Evolutionary conservation across 2,797 vertebrate species (phyloP).

Genomic region (Emydoidea blandingii): DNA sequence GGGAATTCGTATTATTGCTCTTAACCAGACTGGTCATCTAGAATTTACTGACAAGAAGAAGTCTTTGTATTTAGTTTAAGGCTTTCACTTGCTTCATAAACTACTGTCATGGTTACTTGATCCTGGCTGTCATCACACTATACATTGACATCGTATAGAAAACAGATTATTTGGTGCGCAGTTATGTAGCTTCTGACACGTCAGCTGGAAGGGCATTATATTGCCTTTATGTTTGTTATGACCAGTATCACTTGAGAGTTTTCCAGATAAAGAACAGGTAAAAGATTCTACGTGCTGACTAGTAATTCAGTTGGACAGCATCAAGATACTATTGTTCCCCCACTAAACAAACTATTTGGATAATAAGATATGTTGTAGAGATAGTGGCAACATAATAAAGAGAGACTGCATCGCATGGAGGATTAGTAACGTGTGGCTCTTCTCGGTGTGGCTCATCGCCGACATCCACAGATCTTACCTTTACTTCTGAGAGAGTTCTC

Average conservation of each 20-base stretch:
- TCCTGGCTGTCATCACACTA: neutral
- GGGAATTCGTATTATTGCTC: neutral
- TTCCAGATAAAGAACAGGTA: neutral
- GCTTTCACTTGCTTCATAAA: neutral
- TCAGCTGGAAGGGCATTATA: neutral
- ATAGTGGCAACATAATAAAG: neutral
- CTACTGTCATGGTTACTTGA: neutral
- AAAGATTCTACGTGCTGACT: neutral
- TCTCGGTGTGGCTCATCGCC: neutral
- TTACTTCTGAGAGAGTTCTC: neutral
- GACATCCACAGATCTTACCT: neutral
- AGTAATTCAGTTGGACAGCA: neutral
- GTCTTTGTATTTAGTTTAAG: neutral
- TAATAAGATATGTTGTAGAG: neutral
- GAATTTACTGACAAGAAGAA: neutral
- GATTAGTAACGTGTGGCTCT: neutral
- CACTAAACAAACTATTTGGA: neutral
- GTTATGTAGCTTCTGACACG: neutral
- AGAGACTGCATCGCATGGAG: neutral
- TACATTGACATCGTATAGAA: neutral
- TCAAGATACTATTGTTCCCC: constrained; percentile 2
- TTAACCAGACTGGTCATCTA: neutral
- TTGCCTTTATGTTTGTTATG: neutral
- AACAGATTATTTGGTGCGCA: neutral
- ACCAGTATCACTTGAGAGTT: neutral